Evolutionary conservation across 2,888 invertebrate species (phyloP), one percentile per base, ranked within the genome.

Genomic region (Hofmannophila pseudospretella): DNA sequence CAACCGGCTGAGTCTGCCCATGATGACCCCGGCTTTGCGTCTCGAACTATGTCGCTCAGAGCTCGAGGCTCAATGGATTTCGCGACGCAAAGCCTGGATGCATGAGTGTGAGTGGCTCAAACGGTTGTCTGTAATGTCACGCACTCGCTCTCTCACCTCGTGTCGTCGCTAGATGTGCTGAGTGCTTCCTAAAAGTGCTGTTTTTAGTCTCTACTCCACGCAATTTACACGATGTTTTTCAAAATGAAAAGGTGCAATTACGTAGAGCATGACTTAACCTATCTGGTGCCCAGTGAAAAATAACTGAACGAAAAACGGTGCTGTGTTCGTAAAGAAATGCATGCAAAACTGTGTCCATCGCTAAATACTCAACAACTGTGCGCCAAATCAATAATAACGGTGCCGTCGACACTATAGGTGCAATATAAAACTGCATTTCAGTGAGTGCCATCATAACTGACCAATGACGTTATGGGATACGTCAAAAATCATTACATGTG

Each of bases 401-500:
- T 88, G 88, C 88, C 84, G 84, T 85, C 77, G 88, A 79, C 74
- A 81, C 77, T 79, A 81, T 74, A 76, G 76, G 88, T 88, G 88
- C 88, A 81, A 67, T 67, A 71, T 70, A 85, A n/a, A 77, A 75
- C 63, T 86, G 88, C 88, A 88, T 82, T 85, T 87, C 88, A 88
- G 88, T 88, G 88, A 88, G 86, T 88, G 88, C 79, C 84, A 87
- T 87, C 85, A 55, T 73, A 77, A 72, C 70, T 45, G 57, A 54
- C 45, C 49, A 57, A 61, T 60, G 62, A 62, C 71, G 74, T 54
- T 67, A 47, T 51, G 47, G 43, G 58, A 67, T 67, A 62, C 75
- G 67, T 62, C 70, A 71, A 75, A 72, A 90, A 90, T 90, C 90
- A 90, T 89, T 90, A 90, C 90, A 90, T 90, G 90, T 90, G 90